Evolutionary conservation across 2,888 invertebrate genomes (phyloP).

Genomic region (Amphiduros pacificus): DNA sequence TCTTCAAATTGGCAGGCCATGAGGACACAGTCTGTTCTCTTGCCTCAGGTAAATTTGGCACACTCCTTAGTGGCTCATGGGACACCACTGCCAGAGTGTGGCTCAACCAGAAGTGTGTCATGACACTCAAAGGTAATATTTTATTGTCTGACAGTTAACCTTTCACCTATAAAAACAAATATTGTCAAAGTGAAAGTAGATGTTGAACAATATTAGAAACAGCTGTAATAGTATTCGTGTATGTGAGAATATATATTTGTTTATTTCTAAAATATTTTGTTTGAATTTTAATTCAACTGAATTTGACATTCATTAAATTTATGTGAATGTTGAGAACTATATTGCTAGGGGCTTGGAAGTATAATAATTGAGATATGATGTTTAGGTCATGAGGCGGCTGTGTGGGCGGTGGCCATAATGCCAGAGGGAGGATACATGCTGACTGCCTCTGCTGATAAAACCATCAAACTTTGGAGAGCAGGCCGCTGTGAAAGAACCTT

Average conservation of each 20-base stretch:
- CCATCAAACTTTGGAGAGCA: slow-evolving; percentile 79
- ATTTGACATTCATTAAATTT: background rate
- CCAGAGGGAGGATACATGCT: slow-evolving; percentile 64
- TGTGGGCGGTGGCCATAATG: slow-evolving; percentile 72
- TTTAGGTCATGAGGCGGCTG: slow-evolving; percentile 70
- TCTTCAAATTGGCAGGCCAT: slow-evolving; percentile 76
- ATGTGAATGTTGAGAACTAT: no score
- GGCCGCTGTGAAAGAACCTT: slow-evolving; percentile 71
- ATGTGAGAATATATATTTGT: background rate
- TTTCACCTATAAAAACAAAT: background rate
- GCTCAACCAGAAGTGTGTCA: slow-evolving; percentile 65
- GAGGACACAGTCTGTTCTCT: slow-evolving; percentile 68
- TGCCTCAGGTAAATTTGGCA: slow-evolving; percentile 61
- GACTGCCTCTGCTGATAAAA: slow-evolving; percentile 92
- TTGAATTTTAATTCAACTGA: background rate
- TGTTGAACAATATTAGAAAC: no score
- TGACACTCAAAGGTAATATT: slow-evolving; percentile 61
- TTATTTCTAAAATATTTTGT: background rate
- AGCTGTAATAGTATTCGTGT: background rate
- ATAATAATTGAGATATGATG: no score
- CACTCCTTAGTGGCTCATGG: slow-evolving; percentile 87
- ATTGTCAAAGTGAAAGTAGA: no score
- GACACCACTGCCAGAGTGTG: slow-evolving; percentile 86
- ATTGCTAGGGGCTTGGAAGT: no score
- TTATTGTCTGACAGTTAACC: background rate